phyloP scores from a whole-genome alignment of 2,888 invertebrate genomes.

The Petrolisthes cinctipes region DNA sequence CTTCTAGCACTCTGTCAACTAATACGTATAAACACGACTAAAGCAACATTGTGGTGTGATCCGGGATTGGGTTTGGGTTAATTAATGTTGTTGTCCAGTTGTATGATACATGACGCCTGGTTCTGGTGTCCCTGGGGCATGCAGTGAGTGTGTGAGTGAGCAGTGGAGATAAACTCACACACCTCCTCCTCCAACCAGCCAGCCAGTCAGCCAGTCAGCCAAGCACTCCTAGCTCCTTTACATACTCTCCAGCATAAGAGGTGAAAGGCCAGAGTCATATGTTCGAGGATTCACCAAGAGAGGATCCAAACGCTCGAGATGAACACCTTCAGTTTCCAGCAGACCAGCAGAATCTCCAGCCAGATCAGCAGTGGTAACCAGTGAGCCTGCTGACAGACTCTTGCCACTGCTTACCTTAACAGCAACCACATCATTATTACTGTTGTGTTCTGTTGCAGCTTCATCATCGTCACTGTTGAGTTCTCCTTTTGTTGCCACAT shows the following conservation, averaged over 20 bases:
- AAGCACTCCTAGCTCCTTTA: neutral
- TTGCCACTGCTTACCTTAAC: no score
- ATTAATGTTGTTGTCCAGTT: neutral
- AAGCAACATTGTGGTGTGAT: neutral
- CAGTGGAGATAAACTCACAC: neutral
- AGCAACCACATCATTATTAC: no score
- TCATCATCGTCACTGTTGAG: no score
- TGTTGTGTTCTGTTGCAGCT: no score
- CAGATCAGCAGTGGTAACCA: neutral
- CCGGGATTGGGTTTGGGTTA: neutral
- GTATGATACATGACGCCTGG: constrained; percentile 6
- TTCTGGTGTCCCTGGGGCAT: neutral
- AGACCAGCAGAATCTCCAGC: neutral
- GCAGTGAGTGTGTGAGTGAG: neutral
- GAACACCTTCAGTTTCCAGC: neutral
- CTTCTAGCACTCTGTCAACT: constrained; percentile 1
- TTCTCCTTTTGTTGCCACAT: no score
- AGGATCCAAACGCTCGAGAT: neutral
- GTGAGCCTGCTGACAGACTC: neutral
- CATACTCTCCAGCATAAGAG: neutral
- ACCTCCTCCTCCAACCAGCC: neutral
- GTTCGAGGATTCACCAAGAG: neutral
- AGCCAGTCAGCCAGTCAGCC: no score
- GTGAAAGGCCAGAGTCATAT: neutral
- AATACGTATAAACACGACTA: neutral